These are phyloP conservation scores for Drosophila demipolita DNA, from an alignment of 2,888 invertebrate genomes.

Conservation along the genomic window DNA sequence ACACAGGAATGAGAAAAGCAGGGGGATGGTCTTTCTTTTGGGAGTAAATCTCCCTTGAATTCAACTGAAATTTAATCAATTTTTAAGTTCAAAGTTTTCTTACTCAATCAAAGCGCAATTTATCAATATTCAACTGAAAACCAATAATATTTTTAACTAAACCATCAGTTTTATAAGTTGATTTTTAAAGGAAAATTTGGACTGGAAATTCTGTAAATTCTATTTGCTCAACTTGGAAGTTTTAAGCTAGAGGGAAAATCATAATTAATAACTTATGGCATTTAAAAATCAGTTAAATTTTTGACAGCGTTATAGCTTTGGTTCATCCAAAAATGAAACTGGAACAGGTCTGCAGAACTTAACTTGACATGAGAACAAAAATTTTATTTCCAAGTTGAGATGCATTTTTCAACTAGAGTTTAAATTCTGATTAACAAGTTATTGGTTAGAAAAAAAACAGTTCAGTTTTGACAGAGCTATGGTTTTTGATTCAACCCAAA, in stretches of 20 bases:
- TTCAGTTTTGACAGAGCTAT: background rate
- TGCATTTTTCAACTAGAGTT: background rate
- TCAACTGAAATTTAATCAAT: conserved; percentile 12
- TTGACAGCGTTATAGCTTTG: background rate
- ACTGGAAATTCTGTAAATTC: no score
- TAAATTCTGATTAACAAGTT: background rate
- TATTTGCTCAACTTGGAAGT: no score
- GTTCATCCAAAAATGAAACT: no score
- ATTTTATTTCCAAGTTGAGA: background rate
- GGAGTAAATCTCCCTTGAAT: background rate
- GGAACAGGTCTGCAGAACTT: background rate
- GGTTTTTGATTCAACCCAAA: no score
- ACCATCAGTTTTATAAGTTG: background rate
- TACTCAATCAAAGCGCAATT: background rate
- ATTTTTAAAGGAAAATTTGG: background rate
- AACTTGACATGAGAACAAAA: background rate
- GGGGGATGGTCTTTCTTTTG: conserved; percentile 3
- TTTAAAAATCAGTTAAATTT: background rate
- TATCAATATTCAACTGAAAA: background rate
- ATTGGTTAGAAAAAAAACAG: background rate
- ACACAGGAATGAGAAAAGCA: background rate
- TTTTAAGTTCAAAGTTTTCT: background rate
- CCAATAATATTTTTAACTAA: background rate
- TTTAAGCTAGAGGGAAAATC: no score
- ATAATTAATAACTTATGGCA: no score